A percentile compares a stretch with the other conserved stretches of the same genome.
Evolutionary conservation across 2,113 vertebrate species (phyloP).

Genomic region (Gymnogyps californianus): DNA sequence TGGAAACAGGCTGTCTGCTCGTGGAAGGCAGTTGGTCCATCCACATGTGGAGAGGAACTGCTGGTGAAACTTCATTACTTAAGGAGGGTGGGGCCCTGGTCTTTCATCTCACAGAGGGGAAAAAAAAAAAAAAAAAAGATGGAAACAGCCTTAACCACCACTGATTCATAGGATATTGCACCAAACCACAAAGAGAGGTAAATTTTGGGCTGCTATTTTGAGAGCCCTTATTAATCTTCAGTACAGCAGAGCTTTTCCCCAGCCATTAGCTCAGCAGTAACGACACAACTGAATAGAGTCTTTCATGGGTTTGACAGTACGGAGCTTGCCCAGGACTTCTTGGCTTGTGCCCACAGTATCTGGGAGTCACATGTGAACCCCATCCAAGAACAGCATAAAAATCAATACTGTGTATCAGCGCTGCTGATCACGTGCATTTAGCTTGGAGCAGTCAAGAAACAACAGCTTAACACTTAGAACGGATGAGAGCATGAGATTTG

Average conservation of each 20-base stretch:
- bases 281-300: neutral
- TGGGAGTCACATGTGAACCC: neutral
- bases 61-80: neutral
- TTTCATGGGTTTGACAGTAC: neutral
- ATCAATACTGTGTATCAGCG: neutral
- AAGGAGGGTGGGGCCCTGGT: neutral
- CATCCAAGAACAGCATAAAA: neutral
- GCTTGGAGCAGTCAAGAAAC: neutral
- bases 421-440: neutral
- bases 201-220: neutral
- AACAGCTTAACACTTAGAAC: neutral
- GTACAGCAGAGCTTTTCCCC: neutral
- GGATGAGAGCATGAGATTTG: neutral
- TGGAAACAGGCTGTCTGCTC: neutral
- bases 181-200: neutral
- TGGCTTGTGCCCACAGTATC: neutral
- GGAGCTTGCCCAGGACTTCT: neutral
- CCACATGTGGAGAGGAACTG: neutral
- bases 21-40: neutral
- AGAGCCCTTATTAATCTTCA: neutral
- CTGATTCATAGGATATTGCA: neutral
- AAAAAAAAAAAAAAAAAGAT: neutral
- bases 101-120: neutral
- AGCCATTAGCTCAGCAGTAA: neutral
- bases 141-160: neutral